phyloP scores from a whole-genome alignment of 1,140 invertebrate species.

The Teleopsis dalmanni region DNA sequence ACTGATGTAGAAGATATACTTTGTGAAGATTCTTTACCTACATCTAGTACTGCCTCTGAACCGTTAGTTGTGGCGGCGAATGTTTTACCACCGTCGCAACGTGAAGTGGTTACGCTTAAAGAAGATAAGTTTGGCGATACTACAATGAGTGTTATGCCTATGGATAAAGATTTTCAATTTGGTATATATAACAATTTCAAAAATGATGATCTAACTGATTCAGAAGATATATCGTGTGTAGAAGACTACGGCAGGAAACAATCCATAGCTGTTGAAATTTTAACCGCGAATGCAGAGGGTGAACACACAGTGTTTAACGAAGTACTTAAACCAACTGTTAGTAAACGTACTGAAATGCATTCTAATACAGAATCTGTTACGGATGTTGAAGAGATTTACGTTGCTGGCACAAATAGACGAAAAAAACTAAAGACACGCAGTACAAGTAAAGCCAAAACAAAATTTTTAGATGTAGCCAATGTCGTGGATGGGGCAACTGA shows the following conservation, averaged over 20 bases:
- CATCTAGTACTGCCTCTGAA: neutral
- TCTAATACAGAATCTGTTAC: constrained; percentile 42
- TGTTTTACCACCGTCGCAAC: constrained; percentile 40
- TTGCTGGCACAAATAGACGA: constrained; percentile 35
- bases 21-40: constrained; percentile 27
- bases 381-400: constrained; percentile 49
- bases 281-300: constrained; percentile 21
- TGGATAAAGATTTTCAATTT: constrained; percentile 41
- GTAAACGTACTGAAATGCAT: constrained; percentile 28
- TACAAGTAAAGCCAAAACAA: constrained; percentile 30
- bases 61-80: neutral
- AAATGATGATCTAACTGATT: constrained; percentile 42
- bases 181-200: constrained; percentile 36
- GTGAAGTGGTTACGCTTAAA: constrained; percentile 46
- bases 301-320: constrained; percentile 37
- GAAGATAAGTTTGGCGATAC: constrained; percentile 46
- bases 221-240: constrained; percentile 45
- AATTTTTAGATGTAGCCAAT: constrained; percentile 23
- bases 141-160: constrained; percentile 44
- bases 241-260: constrained; percentile 33
- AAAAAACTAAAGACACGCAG: constrained; percentile 37
- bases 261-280: constrained; percentile 20
- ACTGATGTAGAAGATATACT: constrained; percentile 46
- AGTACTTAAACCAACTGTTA: constrained; percentile 28
- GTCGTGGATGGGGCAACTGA: constrained; percentile 43